Base-by-base conservation (phyloP, 2,113 vertebrate species). In the Calyptomena viridis region DNA sequence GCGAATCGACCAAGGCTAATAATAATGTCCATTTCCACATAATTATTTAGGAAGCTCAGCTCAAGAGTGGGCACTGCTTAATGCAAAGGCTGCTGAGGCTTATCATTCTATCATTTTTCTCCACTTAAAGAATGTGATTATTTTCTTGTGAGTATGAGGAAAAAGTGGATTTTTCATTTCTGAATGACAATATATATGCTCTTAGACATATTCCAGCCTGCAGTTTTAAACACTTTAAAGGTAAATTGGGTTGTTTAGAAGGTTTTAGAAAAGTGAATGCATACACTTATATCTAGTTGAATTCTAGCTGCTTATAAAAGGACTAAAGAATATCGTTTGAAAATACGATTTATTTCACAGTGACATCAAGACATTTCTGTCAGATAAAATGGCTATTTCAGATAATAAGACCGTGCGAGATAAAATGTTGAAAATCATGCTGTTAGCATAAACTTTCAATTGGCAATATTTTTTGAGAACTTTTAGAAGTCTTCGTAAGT, bases 391-490 rank as follows among this genome's bases (percentile, higher is more conserved):
- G 39, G 15, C 60, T 87, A 18, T 76, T 94, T 90, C 71, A 67
- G 33, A 47, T 91, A 93, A 68, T 77, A 78, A 94, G 60, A 46
- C 22, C 84, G 20, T 59, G 23, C 39, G 50, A 42, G 58, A 56
- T 72, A 89, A 95, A 93, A 76, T 87, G 30, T 69, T 83, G 80
- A 73, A 81, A 92, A 82, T 82, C 50, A 33, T 68, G n/a, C 23
- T 87, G 60, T 50, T 62, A 79, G 37, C 37, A 39, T 68, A 89
- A 79, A 77, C 62, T 94, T 93, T 76, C 52, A 52, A 15, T 73
- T 64, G 49, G n/a, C 8, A 82, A 4, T 91, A 64, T 49, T 87
- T 63, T 88, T 73, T 31, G 19, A 92, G 37, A 82, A 85, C 40
- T 91, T 93, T 8, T 37, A 40, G 9, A 81, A 81, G 25, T 60